Evolutionary conservation across 2,797 vertebrate genomes (phyloP).

Genomic region (Pipistrellus pygmaeus): DNA sequence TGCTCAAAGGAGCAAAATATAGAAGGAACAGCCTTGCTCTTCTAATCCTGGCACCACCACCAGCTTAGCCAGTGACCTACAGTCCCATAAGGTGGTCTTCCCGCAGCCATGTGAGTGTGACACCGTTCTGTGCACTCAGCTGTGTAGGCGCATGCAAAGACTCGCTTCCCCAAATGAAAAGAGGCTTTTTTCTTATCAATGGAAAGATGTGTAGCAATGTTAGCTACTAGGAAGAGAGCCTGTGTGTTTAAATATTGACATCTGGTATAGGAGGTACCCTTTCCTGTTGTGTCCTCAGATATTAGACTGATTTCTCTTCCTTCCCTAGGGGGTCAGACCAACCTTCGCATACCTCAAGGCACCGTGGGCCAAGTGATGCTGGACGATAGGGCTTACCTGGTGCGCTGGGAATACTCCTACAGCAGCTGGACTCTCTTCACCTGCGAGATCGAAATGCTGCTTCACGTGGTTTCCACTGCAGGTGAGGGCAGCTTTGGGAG

Average conservation of each 20-base stretch:
- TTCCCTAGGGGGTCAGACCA: conserved; percentile 94
- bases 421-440: conserved; percentile 99
- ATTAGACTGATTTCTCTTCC: not conserved
- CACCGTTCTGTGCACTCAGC: not conserved
- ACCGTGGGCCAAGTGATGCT: conserved; percentile 94
- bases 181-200: not conserved
- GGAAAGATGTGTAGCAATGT: not conserved
- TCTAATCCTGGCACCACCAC: not conserved
- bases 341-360: conserved; percentile 97
- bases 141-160: not conserved
- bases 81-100: not conserved
- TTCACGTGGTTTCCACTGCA: conserved; percentile 98
- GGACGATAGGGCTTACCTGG: conserved; percentile 93
- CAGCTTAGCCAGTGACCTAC: not conserved
- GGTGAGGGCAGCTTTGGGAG: conserved; percentile 86
- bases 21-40: not conserved
- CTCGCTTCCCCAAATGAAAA: not conserved
- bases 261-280: not conserved
- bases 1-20: not conserved
- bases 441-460: conserved; percentile 99
- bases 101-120: not conserved
- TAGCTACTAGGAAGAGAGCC: not conserved
- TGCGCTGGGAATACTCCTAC: conserved; percentile 97
- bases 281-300: not conserved
- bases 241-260: not conserved